Base-by-base conservation (phyloP, 2,797 vertebrate genomes). In the Thunnus albacares region DNA sequence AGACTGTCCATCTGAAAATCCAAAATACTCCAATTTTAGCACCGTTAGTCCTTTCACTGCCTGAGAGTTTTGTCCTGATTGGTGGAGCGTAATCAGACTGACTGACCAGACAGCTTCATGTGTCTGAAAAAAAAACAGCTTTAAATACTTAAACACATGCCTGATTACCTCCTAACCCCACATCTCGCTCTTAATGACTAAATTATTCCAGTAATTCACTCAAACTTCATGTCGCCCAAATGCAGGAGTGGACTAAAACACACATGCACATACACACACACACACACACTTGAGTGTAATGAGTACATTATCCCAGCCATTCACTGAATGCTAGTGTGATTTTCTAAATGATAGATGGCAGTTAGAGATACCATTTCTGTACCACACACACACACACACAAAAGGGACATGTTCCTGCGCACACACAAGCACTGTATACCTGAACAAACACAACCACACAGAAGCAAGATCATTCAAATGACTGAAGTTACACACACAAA, bases 131-230 rank as follows among this genome's bases (percentile, higher is more conserved):
- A 61, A 15, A 43, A 43, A 1, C 77, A 74, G 75, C 79, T 83
- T 87, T 82, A 86, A 88, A 91, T 80, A 82, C 85, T 87, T 78
- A 79, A 81, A 82, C 81, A 63, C 59, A 77, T 62, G 83, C 63
- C 66, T 80, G 87, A 88, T 87, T 89, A 80, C 79, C 69, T 84
- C 71, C 41, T 76, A 52, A 77, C 22, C 69, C 68, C 41, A 62
- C 33, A 57, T 76, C 47, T 72, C 69, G 64, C 38, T 84, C 79
- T 79, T 90, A 92, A 92, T 89, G 81, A 84, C 84, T 69, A 87
- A 90, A 90, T 92, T 75, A 92, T 92, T 64, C 84, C 67, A 69
- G 71, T 88, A 81, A 89, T 90, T 89, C 89, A 85, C 75, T 79
- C 66, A 69, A 89, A 83, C 56, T 53, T 79, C 60, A 86, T 65